Conservation (phyloP, 1,140 invertebrate species). For the Zaprionus camerounensis region DNA sequence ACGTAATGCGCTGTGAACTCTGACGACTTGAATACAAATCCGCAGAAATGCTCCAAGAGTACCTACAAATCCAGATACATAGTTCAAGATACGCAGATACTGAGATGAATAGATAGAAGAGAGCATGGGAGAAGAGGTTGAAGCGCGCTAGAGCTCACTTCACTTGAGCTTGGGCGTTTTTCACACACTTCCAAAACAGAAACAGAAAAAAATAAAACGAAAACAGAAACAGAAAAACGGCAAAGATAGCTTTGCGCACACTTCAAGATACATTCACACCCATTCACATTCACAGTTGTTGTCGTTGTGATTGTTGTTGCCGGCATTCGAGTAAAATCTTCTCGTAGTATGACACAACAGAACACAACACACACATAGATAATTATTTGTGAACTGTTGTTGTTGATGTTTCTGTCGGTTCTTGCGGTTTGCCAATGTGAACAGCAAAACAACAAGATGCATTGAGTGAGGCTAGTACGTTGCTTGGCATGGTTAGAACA, state of each 20-base stretch:
- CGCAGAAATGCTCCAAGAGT: slow-evolving; percentile 5
- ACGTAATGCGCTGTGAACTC: slow-evolving; percentile 15
- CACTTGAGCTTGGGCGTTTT: slow-evolving; percentile 70
- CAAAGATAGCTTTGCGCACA: slow-evolving; percentile 40
- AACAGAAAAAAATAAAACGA: slow-evolving; percentile 21
- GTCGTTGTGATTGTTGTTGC: slow-evolving; percentile 31
- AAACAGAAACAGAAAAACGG: slow-evolving; percentile 12
- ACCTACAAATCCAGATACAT: slow-evolving; percentile 20
- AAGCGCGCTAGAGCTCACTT: slow-evolving; percentile 35
- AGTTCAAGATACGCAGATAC: slow-evolving; percentile 22
- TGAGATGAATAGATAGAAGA: neutral
- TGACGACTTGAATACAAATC: slow-evolving; percentile 13
- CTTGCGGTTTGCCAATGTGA: slow-evolving; percentile 23
- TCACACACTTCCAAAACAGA: slow-evolving; percentile 61
- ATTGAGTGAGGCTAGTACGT: neutral
- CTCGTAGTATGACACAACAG: slow-evolving; percentile 38
- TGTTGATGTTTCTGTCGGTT: slow-evolving; percentile 23
- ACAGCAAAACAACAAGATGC: slow-evolving; percentile 11
- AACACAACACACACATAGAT: slow-evolving; percentile 6
- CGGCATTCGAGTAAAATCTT: slow-evolving; percentile 36
- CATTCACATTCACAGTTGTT: slow-evolving; percentile 32
- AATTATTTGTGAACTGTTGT: slow-evolving; percentile 23
- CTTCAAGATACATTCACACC: slow-evolving; percentile 73
- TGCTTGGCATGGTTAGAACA: neutral
- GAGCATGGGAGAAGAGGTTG: neutral